Conservation (phyloP, 2,888 invertebrate species). For the Scrobipalpa atriplicella region DNA sequence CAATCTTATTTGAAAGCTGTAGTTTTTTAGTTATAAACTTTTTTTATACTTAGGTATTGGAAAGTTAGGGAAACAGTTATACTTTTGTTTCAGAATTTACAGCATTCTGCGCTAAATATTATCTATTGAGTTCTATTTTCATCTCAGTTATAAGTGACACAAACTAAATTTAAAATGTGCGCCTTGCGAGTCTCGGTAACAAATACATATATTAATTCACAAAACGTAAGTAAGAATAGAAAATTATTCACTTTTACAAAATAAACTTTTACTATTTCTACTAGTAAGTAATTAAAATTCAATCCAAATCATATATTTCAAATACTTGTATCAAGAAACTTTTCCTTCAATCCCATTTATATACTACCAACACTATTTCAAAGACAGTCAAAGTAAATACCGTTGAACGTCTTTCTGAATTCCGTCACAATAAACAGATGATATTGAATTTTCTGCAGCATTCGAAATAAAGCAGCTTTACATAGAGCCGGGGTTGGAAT, state of each 20-base stretch:
- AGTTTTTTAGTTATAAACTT: not conserved
- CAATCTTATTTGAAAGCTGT: conserved; percentile 8
- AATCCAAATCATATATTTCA: not conserved
- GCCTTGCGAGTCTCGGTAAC: too few relatives aligned
- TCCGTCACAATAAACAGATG: conserved; percentile 18
- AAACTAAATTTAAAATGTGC: too few relatives aligned
- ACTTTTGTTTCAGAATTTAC: too few relatives aligned
- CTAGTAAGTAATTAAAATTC: too few relatives aligned
- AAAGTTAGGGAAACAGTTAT: too few relatives aligned
- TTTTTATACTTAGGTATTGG: not conserved
- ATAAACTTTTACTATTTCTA: too few relatives aligned
- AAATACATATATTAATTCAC: too few relatives aligned
- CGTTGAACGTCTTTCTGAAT: not conserved
- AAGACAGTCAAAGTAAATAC: conserved; percentile 6
- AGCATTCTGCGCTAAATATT: too few relatives aligned
- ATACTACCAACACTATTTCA: not conserved
- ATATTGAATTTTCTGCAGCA: conserved; percentile 22
- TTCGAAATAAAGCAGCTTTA: conserved; percentile 30
- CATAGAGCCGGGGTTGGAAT: conserved; percentile 17
- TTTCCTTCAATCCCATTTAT: not conserved
- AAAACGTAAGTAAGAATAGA: too few relatives aligned
- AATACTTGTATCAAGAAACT: not conserved
- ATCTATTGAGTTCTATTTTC: too few relatives aligned
- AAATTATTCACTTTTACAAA: too few relatives aligned
- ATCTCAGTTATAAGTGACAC: too few relatives aligned